phyloP scores from a whole-genome alignment of 2,797 vertebrate species.

The Micropoecilia bifurca region DNA sequence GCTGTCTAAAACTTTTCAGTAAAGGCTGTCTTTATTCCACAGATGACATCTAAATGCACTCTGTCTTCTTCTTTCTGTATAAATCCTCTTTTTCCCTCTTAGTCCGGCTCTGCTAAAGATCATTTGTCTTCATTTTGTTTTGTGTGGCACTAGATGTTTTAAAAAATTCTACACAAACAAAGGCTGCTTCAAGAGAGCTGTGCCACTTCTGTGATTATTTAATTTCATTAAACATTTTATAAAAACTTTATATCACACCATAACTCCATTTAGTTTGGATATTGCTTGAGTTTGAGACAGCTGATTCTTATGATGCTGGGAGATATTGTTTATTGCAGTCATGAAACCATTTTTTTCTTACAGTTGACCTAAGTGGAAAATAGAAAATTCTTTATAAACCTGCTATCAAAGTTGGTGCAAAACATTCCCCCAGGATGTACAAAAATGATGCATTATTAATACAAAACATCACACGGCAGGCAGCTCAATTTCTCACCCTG shows the following conservation, averaged over 20 bases:
- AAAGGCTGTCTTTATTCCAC: slow-evolving; percentile 34
- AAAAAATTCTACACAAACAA: slow-evolving; percentile 7
- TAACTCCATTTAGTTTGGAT: neutral
- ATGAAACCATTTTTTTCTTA: neutral
- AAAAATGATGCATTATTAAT: slow-evolving; percentile 6
- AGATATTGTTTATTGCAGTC: neutral
- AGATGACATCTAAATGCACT: slow-evolving; percentile 23
- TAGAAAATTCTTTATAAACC: neutral
- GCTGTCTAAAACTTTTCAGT: slow-evolving; percentile 44
- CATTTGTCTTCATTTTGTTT: slow-evolving; percentile 38
- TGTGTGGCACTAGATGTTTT: slow-evolving; percentile 12
- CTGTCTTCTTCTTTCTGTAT: neutral
- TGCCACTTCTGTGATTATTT: neutral
- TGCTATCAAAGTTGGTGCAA: neutral
- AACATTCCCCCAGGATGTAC: neutral
- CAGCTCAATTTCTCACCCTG: slow-evolving; percentile 3
- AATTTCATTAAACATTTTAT: neutral
- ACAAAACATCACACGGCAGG: neutral
- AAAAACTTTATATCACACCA: neutral
- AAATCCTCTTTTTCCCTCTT: slow-evolving; percentile 10
- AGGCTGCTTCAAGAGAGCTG: neutral
- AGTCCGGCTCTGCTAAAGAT: slow-evolving; percentile 14
- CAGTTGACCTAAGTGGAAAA: neutral
- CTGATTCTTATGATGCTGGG: neutral
- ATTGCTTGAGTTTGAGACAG: neutral